Evolutionary conservation across 2,797 vertebrate species (phyloP), one percentile per base, ranked within the genome.

Genomic region (Anas acuta): DNA sequence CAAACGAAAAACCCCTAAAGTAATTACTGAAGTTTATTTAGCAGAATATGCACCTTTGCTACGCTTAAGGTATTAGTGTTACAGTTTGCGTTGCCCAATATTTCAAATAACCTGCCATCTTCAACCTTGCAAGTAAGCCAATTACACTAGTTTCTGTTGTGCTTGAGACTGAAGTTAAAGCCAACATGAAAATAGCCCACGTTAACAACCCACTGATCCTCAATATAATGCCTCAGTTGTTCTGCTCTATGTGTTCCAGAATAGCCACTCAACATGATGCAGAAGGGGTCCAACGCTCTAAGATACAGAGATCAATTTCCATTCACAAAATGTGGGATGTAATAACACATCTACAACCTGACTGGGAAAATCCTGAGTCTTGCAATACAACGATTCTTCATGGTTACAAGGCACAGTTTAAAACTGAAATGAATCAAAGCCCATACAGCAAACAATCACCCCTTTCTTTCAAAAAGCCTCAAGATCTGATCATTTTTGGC

Each of bases 11-110:
- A 20, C 81, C 94, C 94, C 94, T 74, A 85, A 97, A 97, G 95
- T 84, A 90, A 96, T 95, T 94, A 96, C 80, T 87, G 91, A 90
- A 83, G 84, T 95, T 97, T 96, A 96, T 95, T 96, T 96, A 93
- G 94, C 92, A 95, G 91, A 95, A 95, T 94, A 77, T 78, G 93
- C 87, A 96, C 94, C 87, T 92, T 96, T 93, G 66, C 80, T 95
- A 88, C 82, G 89, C 77, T 84, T 95, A 91, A 92, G 75, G 85
- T 93, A 89, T 96, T 91, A 91, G 89, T 85, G 91, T 20, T 81
- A 89, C 84, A 65, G 73, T 88, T 62, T 76, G 54, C 0, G 0
- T 61, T 75, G 79, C 94, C 70, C 66, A 66, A 9, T 81, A 73
- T 83, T 93, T 92, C 74, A 94, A 94, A 80, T 15, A 87, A 87